Evolutionary conservation across 1,140 invertebrate genomes (phyloP).

Genomic region (Ostrea edulis): DNA sequence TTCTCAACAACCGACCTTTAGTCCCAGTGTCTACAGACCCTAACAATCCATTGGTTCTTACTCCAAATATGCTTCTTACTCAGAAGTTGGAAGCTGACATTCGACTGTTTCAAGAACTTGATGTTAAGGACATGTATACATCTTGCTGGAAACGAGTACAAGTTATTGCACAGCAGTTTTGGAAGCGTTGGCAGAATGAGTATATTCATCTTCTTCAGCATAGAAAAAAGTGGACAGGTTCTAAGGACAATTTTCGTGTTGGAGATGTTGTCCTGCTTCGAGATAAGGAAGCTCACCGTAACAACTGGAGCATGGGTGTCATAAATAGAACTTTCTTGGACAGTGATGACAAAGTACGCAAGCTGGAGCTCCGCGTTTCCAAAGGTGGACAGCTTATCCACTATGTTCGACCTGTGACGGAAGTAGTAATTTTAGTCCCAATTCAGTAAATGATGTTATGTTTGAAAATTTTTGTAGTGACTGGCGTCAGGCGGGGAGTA

Average conservation of each 20-base stretch:
- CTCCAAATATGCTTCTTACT: slow-evolving; percentile 37
- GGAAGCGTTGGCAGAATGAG: slow-evolving; percentile 55
- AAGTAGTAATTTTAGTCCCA: too few relatives aligned
- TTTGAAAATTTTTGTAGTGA: background rate
- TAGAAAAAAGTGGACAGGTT: slow-evolving; percentile 52
- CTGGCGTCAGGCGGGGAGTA: slow-evolving; percentile 46
- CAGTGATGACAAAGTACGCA: too few relatives aligned
- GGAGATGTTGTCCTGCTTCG: slow-evolving; percentile 54
- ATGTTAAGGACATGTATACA: too few relatives aligned
- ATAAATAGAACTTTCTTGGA: slow-evolving; percentile 31
- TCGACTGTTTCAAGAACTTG: background rate
- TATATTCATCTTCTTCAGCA: slow-evolving; percentile 52
- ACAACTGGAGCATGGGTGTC: slow-evolving; percentile 52
- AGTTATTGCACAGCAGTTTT: too few relatives aligned
- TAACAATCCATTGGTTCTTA: background rate
- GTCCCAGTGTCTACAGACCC: slow-evolving; percentile 38
- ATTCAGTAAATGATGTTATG: too few relatives aligned
- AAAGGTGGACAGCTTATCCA: too few relatives aligned
- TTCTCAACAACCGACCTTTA: slow-evolving; percentile 46
- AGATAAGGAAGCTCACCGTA: slow-evolving; percentile 45
- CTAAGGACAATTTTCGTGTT: slow-evolving; percentile 31
- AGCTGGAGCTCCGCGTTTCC: too few relatives aligned
- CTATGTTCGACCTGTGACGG: too few relatives aligned
- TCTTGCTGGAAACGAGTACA: too few relatives aligned
- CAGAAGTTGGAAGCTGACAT: background rate